Evolutionary conservation across 1,140 invertebrate genomes (phyloP).

Genomic region (Drosophila ohnishii): DNA sequence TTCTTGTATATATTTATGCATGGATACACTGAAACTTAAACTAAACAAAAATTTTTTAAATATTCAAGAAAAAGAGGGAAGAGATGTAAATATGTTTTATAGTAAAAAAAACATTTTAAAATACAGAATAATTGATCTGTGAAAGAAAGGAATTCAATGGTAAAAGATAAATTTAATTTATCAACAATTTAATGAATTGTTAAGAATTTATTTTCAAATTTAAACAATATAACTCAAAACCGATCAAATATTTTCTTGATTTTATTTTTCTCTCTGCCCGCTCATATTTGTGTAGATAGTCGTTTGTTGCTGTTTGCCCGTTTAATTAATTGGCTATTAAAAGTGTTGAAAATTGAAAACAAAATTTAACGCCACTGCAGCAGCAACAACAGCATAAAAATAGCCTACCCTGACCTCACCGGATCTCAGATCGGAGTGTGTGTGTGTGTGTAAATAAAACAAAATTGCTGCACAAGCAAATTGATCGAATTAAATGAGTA

Average conservation of each 20-base stretch:
- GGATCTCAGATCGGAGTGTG: constrained; percentile 7
- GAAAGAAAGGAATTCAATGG: background rate
- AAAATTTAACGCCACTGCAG: constrained; percentile 57
- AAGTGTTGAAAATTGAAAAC: constrained; percentile 80
- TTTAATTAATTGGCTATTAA: constrained; percentile 80
- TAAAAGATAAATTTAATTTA: no score
- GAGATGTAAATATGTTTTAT: background rate
- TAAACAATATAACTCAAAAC: no score
- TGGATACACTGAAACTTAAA: background rate
- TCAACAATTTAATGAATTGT: no score
- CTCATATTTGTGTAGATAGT: constrained; percentile 36
- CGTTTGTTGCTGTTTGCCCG: constrained; percentile 61
- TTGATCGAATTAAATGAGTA: constrained; percentile 28
- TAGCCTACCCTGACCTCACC: constrained; percentile 35
- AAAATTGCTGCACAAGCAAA: constrained; percentile 32
- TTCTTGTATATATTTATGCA: constrained; percentile 15
- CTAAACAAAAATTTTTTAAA: background rate
- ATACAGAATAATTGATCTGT: no score
- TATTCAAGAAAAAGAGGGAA: background rate
- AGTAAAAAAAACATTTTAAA: background rate
- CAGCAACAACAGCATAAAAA: constrained; percentile 38
- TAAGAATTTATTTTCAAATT: background rate
- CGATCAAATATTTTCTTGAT: no score
- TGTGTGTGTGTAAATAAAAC: constrained; percentile 17
- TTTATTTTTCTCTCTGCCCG: background rate